Conservation (phyloP, 2,113 vertebrate species). For the Cettia cetti region DNA sequence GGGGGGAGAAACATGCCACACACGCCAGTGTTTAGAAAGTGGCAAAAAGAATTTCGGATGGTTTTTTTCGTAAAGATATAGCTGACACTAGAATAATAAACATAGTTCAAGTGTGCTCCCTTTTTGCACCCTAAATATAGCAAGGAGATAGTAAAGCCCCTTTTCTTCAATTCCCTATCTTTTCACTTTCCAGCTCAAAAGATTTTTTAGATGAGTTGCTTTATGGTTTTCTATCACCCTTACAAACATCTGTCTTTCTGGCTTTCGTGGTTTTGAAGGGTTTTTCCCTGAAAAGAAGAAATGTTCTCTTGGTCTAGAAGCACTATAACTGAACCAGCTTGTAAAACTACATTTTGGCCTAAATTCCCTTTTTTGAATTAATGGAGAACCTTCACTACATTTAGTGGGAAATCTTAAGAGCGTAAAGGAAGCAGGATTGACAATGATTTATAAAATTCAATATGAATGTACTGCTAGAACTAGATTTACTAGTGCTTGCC, state of each 20-base stretch:
- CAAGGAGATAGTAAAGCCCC: not conserved
- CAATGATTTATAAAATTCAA: not conserved
- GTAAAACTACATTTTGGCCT: not conserved
- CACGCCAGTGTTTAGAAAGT: fast-evolving
- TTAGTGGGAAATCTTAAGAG: not conserved
- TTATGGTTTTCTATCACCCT: not conserved
- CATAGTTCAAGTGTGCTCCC: not conserved
- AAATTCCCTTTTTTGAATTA: not conserved
- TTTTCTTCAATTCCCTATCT: not conserved
- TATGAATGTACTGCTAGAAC: not conserved
- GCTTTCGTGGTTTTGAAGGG: not conserved
- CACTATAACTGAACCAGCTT: not conserved
- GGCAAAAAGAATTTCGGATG: not conserved
- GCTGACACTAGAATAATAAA: not conserved
- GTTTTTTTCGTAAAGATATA: not conserved
- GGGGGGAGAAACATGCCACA: fast-evolving
- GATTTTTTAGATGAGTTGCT: not conserved
- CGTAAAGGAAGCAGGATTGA: not conserved
- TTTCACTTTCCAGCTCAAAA: not conserved
- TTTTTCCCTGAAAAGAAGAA: not conserved
- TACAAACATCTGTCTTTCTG: not conserved
- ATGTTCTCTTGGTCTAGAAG: not conserved
- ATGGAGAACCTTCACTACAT: not conserved
- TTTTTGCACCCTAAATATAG: not conserved
- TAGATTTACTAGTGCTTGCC: not conserved